phyloP scores from a whole-genome alignment of 1,140 invertebrate species.

The Ephestia elutella region DNA sequence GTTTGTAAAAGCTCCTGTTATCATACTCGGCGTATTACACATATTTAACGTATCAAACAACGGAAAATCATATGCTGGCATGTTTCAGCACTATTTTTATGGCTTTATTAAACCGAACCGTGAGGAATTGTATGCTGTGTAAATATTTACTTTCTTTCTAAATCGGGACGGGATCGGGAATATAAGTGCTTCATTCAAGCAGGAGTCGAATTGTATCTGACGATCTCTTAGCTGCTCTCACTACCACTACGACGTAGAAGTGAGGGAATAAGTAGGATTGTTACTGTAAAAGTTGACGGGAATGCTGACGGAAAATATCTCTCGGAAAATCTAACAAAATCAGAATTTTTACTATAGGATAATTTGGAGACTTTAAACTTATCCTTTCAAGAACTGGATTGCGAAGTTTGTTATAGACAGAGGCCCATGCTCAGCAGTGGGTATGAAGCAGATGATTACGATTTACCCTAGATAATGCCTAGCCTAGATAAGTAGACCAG shows the following conservation, averaged over 20 bases:
- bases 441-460: no score
- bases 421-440: no score
- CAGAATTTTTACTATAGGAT: no score
- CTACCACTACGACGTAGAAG: neutral
- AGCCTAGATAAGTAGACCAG: no score
- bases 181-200: neutral
- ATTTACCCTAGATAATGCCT: no score
- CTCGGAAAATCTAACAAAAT: no score
- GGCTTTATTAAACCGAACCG: neutral
- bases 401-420: no score
- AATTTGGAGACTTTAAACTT: no score
- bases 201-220: neutral
- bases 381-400: no score
- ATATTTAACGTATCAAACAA: neutral
- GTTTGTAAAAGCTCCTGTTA: conserved; percentile 1
- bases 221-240: neutral
- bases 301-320: no score
- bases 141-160: conserved; percentile 5
- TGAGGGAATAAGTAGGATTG: neutral
- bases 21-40: neutral
- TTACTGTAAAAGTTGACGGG: neutral
- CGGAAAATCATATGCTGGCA: conserved; percentile 1
- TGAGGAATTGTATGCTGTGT: neutral
- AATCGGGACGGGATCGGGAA: neutral
- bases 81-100: conserved; percentile 1